phyloP scores from a whole-genome alignment of 2,797 vertebrate genomes.

The Botia almorhae region DNA sequence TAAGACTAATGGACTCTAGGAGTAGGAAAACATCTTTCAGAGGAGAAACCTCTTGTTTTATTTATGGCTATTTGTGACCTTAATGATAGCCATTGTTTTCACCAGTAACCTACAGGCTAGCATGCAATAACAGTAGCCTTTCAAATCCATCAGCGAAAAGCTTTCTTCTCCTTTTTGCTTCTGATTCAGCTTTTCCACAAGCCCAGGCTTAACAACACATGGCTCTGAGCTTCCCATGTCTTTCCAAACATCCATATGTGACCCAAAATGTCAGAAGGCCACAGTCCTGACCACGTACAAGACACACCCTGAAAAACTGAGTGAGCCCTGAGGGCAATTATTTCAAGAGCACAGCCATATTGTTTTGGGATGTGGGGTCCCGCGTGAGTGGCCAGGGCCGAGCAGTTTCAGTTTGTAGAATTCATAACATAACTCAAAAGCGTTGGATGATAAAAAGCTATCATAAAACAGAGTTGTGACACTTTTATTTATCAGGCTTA shows the following conservation, averaged over 20 bases:
- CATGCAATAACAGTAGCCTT: slow-evolving; percentile 39
- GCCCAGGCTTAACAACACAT: slow-evolving; percentile 39
- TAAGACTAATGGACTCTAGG: slow-evolving; percentile 79
- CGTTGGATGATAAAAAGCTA: slow-evolving; percentile 54
- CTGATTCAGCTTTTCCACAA: slow-evolving; percentile 66
- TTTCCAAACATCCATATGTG: slow-evolving; percentile 67
- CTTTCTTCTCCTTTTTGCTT: slow-evolving; percentile 19
- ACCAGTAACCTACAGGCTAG: slow-evolving; percentile 63
- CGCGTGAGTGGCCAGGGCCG: neutral
- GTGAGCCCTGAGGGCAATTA: slow-evolving; percentile 32
- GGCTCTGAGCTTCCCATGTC: slow-evolving; percentile 47
- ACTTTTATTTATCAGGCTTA: slow-evolving; percentile 50
- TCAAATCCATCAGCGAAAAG: slow-evolving; percentile 48
- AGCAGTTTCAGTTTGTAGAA: neutral
- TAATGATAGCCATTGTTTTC: slow-evolving; percentile 71
- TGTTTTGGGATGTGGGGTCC: slow-evolving; percentile 8
- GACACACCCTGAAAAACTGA: slow-evolving; percentile 59
- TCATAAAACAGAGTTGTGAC: slow-evolving; percentile 32
- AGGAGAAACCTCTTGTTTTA: slow-evolving; percentile 66
- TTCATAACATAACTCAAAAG: slow-evolving; percentile 54
- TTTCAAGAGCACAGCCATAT: slow-evolving; percentile 23
- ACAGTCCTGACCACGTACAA: slow-evolving; percentile 64
- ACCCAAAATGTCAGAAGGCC: slow-evolving; percentile 64
- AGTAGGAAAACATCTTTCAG: slow-evolving; percentile 60
- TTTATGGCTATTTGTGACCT: slow-evolving; percentile 71